Conservation (phyloP, 1,140 invertebrate genomes). For the Sycophila sp. region DNA sequence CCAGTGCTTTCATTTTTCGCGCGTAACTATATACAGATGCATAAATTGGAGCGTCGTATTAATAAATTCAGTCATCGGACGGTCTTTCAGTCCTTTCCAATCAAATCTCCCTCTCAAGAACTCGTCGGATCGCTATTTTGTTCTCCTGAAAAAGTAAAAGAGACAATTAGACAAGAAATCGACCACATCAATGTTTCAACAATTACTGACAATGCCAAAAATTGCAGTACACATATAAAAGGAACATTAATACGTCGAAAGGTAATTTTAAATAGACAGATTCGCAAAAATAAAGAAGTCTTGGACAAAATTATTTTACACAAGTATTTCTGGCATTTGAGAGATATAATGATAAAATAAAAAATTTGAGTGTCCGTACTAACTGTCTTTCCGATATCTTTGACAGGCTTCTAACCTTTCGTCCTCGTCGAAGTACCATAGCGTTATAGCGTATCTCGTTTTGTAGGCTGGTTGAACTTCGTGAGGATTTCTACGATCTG, state of each 20-base stretch:
- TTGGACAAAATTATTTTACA: too few relatives aligned
- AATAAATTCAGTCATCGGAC: constrained; percentile 47
- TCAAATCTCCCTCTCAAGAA: constrained; percentile 48
- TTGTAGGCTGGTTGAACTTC: constrained; percentile 92
- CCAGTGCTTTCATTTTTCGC: constrained; percentile 47
- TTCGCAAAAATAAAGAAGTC: too few relatives aligned
- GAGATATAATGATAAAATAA: constrained; percentile 1
- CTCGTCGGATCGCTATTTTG: constrained; percentile 41
- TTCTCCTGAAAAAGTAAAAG: constrained; percentile 44
- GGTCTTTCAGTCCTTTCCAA: constrained; percentile 39
- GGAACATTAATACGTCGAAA: too few relatives aligned
- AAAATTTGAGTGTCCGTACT: constrained; percentile 43
- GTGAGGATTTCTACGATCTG: constrained; percentile 94
- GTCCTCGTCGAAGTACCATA: constrained; percentile 94
- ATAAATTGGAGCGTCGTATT: constrained; percentile 40
- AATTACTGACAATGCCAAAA: too few relatives aligned
- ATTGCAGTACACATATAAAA: too few relatives aligned
- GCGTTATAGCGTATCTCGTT: constrained; percentile 92
- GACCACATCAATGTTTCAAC: too few relatives aligned
- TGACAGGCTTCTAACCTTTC: constrained; percentile 82
- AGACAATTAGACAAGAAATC: too few relatives aligned
- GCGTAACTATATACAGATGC: constrained; percentile 47
- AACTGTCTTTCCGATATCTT: constrained; percentile 72
- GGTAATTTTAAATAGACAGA: too few relatives aligned
- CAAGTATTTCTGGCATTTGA: constrained; percentile 11